A percentile compares a stretch with the other conserved stretches of the same genome.
Conservation (phyloP, 2,113 vertebrate genomes). For the Semicossyphus pulcher region DNA sequence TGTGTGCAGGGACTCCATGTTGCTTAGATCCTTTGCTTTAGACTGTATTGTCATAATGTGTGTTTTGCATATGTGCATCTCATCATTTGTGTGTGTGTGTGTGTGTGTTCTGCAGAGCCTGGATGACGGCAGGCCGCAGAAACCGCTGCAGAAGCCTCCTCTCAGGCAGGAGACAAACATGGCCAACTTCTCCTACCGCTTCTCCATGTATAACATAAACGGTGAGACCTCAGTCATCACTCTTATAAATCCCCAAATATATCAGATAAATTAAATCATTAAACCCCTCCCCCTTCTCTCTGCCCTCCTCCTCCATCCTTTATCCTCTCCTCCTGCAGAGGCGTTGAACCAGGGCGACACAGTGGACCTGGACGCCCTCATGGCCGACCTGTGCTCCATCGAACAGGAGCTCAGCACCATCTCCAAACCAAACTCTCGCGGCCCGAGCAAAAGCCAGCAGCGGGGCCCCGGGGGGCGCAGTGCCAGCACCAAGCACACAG, state of each 20-base stretch:
- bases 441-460: conserved; percentile 86
- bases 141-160: conserved; percentile 91
- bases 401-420: conserved; percentile 96
- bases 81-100: not conserved
- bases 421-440: conserved; percentile 87
- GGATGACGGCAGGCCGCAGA: conserved; percentile 91
- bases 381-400: conserved; percentile 98
- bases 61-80: not conserved
- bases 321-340: conserved; percentile 83
- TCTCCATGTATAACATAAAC: conserved; percentile 99
- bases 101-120: conserved; percentile 85
- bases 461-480: conserved; percentile 84
- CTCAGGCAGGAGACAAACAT: conserved; percentile 97
- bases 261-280: not conserved
- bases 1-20: conserved; percentile 10
- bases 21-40: conserved; percentile 27
- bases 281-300: not conserved
- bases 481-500: conserved; percentile 81
- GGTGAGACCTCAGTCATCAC: conserved; percentile 82
- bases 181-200: conserved; percentile 99
- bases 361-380: conserved; percentile 97
- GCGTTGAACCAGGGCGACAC: conserved; percentile 96
- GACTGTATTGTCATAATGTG: conserved; percentile 14
- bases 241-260: not conserved
- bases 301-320: not conserved